Base-by-base conservation (phyloP, 1,140 invertebrate genomes). In the Hylyphantes graminicola region DNA sequence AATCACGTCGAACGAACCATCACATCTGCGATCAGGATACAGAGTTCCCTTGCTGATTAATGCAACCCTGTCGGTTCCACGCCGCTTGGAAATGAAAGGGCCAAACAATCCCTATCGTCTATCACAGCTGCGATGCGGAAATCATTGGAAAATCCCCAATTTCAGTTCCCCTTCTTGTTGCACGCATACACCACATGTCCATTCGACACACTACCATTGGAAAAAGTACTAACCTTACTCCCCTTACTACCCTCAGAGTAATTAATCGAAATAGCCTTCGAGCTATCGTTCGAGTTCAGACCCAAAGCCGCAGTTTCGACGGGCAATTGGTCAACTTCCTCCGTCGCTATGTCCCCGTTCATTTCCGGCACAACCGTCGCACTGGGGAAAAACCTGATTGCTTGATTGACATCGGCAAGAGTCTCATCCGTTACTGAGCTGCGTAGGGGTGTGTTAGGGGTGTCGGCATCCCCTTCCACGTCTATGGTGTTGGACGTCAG, bases 151-250 rank as follows among this genome's bases (percentile, higher is more conserved):
- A 35, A 35, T 35, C 35, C 51, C 11, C 68, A 50, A 48, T 59
- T n/a, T 76, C 72, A 55, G 74, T 72, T 68, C 61, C 72, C 15
- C 51, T 74, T 74, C 54, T 57, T 59, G 72, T 72, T 72, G 21
- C 35, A n/a, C 13, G 50, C 61, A 64, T 51, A 51, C 7, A 51
- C 86, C 35, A 88, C 87, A 87, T 90, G 90, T 50, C 90, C 90
- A 87, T 91, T 90, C 13, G 89, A 89, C 21, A 89, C 83, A 83
- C 90, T 90, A 50, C 88, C 89, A 84, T 90, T 90, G 85, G 90
- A 91, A 79, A 90, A 87, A 86, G 89, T 91, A 86, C 90, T 91
- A 73, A 89, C 89, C 85, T 89, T 90, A 80, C 89, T 90, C 19
- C 67, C 85, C 75, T 86, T 82, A n/a, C 85, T 86, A 17, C 74